Base-by-base conservation (phyloP, 2,797 vertebrate genomes). In the Siniperca obscura region DNA sequence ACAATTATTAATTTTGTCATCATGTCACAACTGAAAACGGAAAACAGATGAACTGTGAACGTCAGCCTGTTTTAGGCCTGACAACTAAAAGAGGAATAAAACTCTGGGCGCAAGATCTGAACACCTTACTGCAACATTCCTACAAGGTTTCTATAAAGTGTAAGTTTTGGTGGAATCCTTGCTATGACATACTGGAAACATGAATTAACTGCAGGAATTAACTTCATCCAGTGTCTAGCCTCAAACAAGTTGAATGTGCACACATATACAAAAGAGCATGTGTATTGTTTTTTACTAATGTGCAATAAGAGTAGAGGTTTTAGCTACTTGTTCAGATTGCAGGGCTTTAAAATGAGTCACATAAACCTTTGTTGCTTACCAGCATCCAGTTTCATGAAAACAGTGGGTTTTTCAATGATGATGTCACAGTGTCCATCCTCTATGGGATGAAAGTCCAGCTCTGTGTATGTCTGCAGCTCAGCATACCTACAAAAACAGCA, bases 381-480 rank as follows among this genome's bases (percentile, higher is more conserved):
- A 94, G 98, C 98, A 93, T 99, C 98, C 72, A 99, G 92, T 89
- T 99, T 99, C 98, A 99, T 98, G 90, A 99, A 98, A 80, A 99
- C 95, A 0, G 97, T 97, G 44, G 97, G 98, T 74, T 96, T 98
- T 76, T 98, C 96, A 44, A 99, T 86, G 53, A 97, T 82, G 34
- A 97, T 0, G 16, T 99, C 98, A 95, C 98, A 99, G n/a, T 95
- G 92, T 17, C 86, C 94, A 57, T 96, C 95, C 38, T 96, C 95
- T 25, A 96, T 46, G 8, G 97, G 97, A 79, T 94, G 93, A 92
- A 96, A 97, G 80, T 94, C 89, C 61, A 99, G 93, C 53, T 96
- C 94, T 34, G 95, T 96, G 87, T 96, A 99, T 0, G 93, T 95
- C 85, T 98, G 97, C 70, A 99, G 95, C 80, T 99, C 98, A 75